Conservation (phyloP, 2,888 invertebrate species). For the Epinotia ramella region DNA sequence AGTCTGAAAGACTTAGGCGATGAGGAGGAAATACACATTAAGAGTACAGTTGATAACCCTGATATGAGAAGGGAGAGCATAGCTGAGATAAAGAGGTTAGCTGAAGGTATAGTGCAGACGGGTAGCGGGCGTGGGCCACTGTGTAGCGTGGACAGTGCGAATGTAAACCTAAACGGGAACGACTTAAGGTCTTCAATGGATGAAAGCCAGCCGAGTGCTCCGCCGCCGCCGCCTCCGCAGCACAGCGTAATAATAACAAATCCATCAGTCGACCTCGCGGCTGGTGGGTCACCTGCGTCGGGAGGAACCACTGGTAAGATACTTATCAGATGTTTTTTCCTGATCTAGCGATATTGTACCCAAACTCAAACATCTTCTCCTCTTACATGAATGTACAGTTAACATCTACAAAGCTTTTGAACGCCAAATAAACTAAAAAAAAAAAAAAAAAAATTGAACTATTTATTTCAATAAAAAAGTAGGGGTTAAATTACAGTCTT, state of each 20-base stretch:
- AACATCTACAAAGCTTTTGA: no score
- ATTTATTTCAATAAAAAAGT: no score
- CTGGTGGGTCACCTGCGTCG: conserved; percentile 78
- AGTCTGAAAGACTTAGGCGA: conserved; percentile 82
- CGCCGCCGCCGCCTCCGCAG: conserved; percentile 60
- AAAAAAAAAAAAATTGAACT: no score
- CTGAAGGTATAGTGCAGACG: conserved; percentile 82
- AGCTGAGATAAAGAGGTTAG: conserved; percentile 79
- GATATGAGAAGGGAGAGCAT: conserved; percentile 80
- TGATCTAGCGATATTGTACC: background rate
- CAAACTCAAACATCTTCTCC: no score
- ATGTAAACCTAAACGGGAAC: conserved; percentile 71
- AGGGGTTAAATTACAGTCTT: no score
- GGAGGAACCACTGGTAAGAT: conserved; percentile 74
- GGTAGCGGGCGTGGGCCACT: conserved; percentile 76
- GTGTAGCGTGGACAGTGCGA: conserved; percentile 79
- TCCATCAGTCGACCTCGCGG: conserved; percentile 88
- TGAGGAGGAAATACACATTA: conserved; percentile 70
- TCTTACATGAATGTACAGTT: no score
- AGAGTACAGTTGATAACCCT: conserved; percentile 78
- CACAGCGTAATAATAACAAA: conserved; percentile 89
- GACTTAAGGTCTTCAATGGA: conserved; percentile 71
- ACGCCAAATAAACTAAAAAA: no score
- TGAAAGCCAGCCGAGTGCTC: conserved; percentile 60
- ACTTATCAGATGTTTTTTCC: background rate